phyloP scores from a whole-genome alignment of 35 echinoderm and acorn worm species.

The Ophiothrix spiculata region DNA sequence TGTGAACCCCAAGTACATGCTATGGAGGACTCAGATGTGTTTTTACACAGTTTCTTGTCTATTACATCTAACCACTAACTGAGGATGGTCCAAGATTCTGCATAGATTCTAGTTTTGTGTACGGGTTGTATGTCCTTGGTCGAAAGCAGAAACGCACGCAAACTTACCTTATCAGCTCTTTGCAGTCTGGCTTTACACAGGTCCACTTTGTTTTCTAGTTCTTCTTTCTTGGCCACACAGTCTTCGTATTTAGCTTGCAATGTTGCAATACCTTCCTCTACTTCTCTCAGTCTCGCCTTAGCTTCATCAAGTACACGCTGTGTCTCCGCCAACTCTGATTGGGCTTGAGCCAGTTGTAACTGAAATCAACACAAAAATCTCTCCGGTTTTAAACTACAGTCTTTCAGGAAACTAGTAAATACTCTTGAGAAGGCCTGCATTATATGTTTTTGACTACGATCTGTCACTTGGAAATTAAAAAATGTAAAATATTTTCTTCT shows the following conservation, averaged over 20 bases:
- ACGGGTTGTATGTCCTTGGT: too few relatives aligned
- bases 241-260: constrained; percentile 96
- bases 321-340: constrained; percentile 78
- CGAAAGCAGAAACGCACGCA: not conserved
- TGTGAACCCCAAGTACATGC: too few relatives aligned
- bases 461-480: not conserved
- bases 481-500: not conserved
- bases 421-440: too few relatives aligned
- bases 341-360: constrained; percentile 73
- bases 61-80: too few relatives aligned
- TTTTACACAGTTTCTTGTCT: too few relatives aligned
- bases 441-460: not conserved
- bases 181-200: constrained; percentile 84
- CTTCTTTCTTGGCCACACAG: constrained; percentile 94
- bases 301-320: constrained; percentile 85
- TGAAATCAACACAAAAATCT: not conserved
- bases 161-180: constrained; percentile 92
- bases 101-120: too few relatives aligned
- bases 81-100: too few relatives aligned
- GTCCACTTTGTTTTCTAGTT: constrained; percentile 86
- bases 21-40: too few relatives aligned
- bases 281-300: constrained; percentile 71
- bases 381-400: too few relatives aligned
- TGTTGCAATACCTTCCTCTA: constrained; percentile 97
- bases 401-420: not conserved